Conservation (phyloP, 2,113 vertebrate species). For the Eira barbara region DNA sequence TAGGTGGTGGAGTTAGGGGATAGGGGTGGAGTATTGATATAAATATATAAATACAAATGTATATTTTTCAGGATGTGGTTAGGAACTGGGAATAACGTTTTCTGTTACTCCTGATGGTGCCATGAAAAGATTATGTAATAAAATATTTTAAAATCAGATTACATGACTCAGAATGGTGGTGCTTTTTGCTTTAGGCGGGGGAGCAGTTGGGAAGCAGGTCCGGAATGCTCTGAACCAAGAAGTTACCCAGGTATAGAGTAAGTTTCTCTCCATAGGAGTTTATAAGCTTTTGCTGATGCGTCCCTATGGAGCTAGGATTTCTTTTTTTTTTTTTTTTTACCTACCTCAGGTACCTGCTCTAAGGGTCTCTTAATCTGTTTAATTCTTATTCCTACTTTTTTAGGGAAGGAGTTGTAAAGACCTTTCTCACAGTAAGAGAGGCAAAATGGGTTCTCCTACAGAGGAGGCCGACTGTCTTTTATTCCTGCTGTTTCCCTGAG, state of each 20-base stretch:
- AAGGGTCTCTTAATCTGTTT: neutral
- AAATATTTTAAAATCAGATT: conserved; percentile 83
- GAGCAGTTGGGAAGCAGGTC: neutral
- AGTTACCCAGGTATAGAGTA: neutral
- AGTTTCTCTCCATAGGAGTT: neutral
- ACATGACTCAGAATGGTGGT: conserved; percentile 56
- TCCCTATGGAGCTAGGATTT: neutral
- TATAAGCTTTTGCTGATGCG: neutral
- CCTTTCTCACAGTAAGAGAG: neutral
- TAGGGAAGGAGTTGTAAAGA: conserved; percentile 21
- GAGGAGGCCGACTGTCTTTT: neutral
- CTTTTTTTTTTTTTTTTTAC: neutral
- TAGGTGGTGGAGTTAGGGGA: conserved; percentile 68
- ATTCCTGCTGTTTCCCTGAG: neutral
- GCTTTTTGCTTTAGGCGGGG: conserved; percentile 19
- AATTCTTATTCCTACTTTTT: conserved; percentile 16
- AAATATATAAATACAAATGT: conserved; percentile 82
- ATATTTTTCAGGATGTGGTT: conserved; percentile 86
- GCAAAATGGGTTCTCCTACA: neutral
- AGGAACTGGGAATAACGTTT: conserved; percentile 81
- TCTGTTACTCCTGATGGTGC: conserved; percentile 82
- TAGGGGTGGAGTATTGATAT: conserved; percentile 69
- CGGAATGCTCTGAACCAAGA: neutral
- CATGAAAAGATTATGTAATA: conserved; percentile 86
- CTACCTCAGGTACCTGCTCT: neutral